These are phyloP conservation scores for Oryzias javanicus DNA, from an alignment of 2,113 vertebrate genomes.

Conservation along the genomic window DNA sequence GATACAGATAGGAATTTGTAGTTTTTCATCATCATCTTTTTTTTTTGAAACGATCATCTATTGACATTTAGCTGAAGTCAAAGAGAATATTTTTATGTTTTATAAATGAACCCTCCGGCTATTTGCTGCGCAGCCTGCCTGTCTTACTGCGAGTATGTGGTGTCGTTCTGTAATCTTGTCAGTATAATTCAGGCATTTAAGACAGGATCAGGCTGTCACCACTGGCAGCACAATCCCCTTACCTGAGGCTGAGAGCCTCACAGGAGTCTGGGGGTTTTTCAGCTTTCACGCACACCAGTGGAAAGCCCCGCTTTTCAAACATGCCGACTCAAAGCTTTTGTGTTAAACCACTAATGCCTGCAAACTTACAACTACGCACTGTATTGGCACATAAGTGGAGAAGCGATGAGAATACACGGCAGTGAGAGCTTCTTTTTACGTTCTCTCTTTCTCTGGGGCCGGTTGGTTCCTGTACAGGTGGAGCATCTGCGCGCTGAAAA, in stretches of 20 bases:
- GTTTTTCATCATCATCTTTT: conserved; percentile 30
- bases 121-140: conserved; percentile 42
- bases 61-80: conserved; percentile 52
- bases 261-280: conserved; percentile 55
- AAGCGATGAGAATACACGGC: conserved; percentile 43
- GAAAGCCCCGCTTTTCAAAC: conserved; percentile 71
- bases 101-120: conserved; percentile 56
- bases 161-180: conserved; percentile 63
- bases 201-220: conserved; percentile 69
- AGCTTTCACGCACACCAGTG: conserved; percentile 46
- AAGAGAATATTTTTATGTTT: conserved; percentile 57
- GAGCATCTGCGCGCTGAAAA: conserved; percentile 31
- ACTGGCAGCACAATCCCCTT: conserved; percentile 69
- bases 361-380: conserved; percentile 22
- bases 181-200: conserved; percentile 69
- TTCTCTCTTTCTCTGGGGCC: conserved; percentile 24
- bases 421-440: conserved; percentile 18
- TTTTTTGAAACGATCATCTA: conserved; percentile 49
- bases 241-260: conserved; percentile 64
- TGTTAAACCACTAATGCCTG: conserved; percentile 54
- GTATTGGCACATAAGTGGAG: conserved; percentile 8
- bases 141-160: conserved; percentile 35
- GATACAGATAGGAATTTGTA: conserved; percentile 36
- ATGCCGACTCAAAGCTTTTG: conserved; percentile 64
- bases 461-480: conserved; percentile 41